Evolutionary conservation across 2,888 invertebrate genomes (phyloP).

Genomic region (Melanophora roralis): DNA sequence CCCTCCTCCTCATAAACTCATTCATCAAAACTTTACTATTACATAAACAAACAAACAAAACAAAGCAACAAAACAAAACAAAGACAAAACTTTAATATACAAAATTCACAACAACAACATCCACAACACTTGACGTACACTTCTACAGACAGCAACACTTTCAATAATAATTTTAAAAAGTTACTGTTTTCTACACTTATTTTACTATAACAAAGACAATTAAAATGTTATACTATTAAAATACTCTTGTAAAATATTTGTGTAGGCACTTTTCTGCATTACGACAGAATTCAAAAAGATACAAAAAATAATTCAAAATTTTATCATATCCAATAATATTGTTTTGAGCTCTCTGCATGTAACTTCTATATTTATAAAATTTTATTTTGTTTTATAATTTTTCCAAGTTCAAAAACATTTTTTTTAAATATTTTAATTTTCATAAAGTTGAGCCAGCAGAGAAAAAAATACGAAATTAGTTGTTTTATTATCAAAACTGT

Average conservation of each 20-base stretch:
- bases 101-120: slow-evolving; percentile 4
- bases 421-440: slow-evolving; percentile 38
- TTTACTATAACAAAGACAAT: slow-evolving; percentile 44
- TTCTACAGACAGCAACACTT: slow-evolving; percentile 26
- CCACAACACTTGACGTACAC: slow-evolving; percentile 20
- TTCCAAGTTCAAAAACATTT: slow-evolving; percentile 36
- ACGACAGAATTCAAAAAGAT: slow-evolving; percentile 38
- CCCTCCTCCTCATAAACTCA: slow-evolving; percentile 74
- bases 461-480: slow-evolving; percentile 53
- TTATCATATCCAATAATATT: slow-evolving; percentile 19
- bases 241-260: slow-evolving; percentile 36
- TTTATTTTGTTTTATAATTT: slow-evolving; percentile 17
- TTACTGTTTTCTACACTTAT: slow-evolving; percentile 31
- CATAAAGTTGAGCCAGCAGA: slow-evolving; percentile 36
- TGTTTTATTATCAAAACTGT: slow-evolving; percentile 55
- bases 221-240: slow-evolving; percentile 39
- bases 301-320: slow-evolving; percentile 21
- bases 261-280: slow-evolving; percentile 48
- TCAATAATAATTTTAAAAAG: slow-evolving; percentile 30
- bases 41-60: slow-evolving; percentile 33
- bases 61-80: slow-evolving; percentile 37
- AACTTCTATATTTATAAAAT: slow-evolving; percentile 45
- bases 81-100: slow-evolving; percentile 27
- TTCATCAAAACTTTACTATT: slow-evolving; percentile 47
- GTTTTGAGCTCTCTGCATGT: slow-evolving; percentile 39